Evolutionary conservation across 2,797 vertebrate genomes (phyloP), one percentile per base, ranked within the genome.

Genomic region (Clarias pachynema): DNA sequence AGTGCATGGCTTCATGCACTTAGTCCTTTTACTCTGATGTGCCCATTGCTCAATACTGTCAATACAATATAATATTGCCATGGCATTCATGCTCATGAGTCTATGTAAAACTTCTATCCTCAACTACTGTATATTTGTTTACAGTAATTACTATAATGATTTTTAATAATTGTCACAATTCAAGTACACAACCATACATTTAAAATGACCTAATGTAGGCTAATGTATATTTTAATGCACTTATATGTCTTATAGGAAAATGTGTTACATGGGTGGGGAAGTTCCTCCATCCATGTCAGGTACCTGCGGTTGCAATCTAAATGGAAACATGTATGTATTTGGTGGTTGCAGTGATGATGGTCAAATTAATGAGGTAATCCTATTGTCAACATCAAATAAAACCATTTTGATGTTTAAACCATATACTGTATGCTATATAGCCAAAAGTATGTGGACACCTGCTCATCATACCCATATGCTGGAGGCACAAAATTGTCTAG

Each of bases 321-420:
- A 96, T 74, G 97, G 96, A 79, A 93, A 95, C 86, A 91, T 99
- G 81, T 98, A 96, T 91, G 94, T 98, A 91, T 99, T 99, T 92
- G 98, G 97, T 91, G 98, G 98, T 87, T 99, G 97, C 92, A 94
- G 97, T 92, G 96, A 98, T 88, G 96, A 95, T 89, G 97, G 97
- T 90, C 98, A 98, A 92, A 98, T 96, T 82, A 98, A 98, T 91
- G 93, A 96, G 95, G 98, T 98, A 83, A 80, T 34, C 8, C 78
- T 26, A 69, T 31, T 34, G 65, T 37, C 31, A 22, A 0, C 65
- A 68, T 68, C 31, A 22, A 18, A 37, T 10, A 69, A 31, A 4
- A 34, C 34, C 34, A 34, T 34, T 34, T 34, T 34, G 3, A 34
- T 34, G 34, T 14, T 68, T 68, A 68, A 68, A 68, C 16, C 18